phyloP scores from a whole-genome alignment of 23 tunicate species.

The Diplosoma virens region DNA sequence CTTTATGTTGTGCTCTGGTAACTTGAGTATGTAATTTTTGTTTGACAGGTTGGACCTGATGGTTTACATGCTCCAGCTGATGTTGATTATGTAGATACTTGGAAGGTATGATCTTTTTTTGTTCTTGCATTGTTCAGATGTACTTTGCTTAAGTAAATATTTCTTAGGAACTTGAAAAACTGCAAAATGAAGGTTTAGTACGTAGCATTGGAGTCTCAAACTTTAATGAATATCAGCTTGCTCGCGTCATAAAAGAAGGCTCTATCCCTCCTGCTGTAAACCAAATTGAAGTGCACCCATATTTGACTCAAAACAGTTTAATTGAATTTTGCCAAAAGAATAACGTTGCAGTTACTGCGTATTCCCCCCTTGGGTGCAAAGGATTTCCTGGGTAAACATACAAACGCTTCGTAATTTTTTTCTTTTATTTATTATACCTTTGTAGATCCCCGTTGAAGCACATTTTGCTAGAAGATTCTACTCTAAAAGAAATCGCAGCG shows the following conservation, averaged over 20 bases:
- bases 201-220: constrained; percentile 79
- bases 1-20: too few relatives aligned
- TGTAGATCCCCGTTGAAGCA: too few relatives aligned
- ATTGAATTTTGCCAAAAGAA: constrained; percentile 55
- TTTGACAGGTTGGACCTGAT: too few relatives aligned
- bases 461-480: constrained; percentile 70
- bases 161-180: constrained; percentile 65
- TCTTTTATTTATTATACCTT: too few relatives aligned
- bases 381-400: neutral
- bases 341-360: constrained; percentile 75
- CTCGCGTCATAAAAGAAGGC: constrained; percentile 50
- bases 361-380: constrained; percentile 74
- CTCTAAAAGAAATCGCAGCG: constrained; percentile 53
- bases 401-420: too few relatives aligned
- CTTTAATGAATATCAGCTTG: constrained; percentile 78
- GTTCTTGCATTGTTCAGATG: too few relatives aligned
- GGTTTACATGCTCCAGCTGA: neutral
- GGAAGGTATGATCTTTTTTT: constrained; percentile 42
- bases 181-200: constrained; percentile 71
- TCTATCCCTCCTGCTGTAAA: constrained; percentile 72
- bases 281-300: constrained; percentile 91
- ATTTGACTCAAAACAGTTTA: constrained; percentile 1
- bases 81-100: constrained; percentile 56
- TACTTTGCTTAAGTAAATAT: neutral
- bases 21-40: too few relatives aligned